Evolutionary conservation across 2,797 vertebrate genomes (phyloP).

Genomic region (Coregonus suidteri): DNA sequence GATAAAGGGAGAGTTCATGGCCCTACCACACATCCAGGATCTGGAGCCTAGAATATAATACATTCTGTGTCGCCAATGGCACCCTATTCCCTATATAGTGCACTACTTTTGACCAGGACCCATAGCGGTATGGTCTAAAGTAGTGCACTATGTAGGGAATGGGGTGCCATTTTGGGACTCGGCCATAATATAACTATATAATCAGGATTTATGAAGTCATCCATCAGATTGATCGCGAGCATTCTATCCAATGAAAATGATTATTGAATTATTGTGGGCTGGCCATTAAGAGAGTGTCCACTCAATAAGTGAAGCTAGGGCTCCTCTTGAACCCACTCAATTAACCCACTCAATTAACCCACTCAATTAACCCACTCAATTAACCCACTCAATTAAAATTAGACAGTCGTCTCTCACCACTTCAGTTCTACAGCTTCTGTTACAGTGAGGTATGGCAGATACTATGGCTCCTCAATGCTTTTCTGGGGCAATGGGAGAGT

Average conservation of each 20-base stretch:
- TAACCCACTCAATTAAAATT: no score
- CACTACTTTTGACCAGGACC: background rate
- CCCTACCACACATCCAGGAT: conserved; percentile 52
- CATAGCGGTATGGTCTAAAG: background rate
- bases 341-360: no score
- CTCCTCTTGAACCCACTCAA: background rate
- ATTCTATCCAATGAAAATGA: conserved; percentile 77
- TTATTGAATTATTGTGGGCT: conserved; percentile 67
- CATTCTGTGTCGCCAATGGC: background rate
- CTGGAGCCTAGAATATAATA: conserved; percentile 23
- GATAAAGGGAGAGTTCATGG: conserved; percentile 71
- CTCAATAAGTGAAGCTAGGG: conserved; percentile 63
- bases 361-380: no score
- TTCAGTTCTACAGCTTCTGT: conserved; percentile 40
- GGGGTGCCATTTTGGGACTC: background rate
- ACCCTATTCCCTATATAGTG: background rate
- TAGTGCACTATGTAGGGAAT: background rate
- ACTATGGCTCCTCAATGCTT: conserved; percentile 24
- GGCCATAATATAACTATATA: conserved; percentile 25
- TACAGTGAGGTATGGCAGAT: conserved; percentile 68
- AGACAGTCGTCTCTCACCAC: background rate
- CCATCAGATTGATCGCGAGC: conserved; percentile 74
- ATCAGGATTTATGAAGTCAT: conserved; percentile 73
- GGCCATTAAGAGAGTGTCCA: conserved; percentile 60
- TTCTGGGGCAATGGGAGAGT: background rate